Evolutionary conservation across 2,797 vertebrate species (phyloP).

Genomic region (Threskiornis aethiopicus): DNA sequence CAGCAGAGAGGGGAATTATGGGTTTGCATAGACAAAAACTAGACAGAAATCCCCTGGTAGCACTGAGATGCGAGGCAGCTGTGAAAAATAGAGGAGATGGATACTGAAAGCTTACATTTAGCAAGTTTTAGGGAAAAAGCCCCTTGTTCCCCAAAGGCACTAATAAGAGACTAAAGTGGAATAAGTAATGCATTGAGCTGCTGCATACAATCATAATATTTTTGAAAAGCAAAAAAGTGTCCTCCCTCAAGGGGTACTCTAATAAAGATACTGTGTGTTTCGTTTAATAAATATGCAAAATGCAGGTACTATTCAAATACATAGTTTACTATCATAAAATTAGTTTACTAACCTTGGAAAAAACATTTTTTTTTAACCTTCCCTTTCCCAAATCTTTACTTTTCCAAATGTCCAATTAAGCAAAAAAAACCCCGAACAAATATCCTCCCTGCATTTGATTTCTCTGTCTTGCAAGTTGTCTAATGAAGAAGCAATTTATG

Average conservation of each 20-base stretch:
- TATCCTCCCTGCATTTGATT: not conserved
- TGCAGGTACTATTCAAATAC: not conserved
- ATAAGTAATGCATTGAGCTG: slow-evolving; percentile 8
- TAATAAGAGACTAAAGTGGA: not conserved
- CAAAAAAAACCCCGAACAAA: not conserved
- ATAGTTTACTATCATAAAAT: not conserved
- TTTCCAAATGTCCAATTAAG: not conserved
- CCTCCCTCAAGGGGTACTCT: not conserved
- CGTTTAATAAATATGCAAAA: not conserved
- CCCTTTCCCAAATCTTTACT: not conserved
- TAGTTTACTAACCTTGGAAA: not conserved
- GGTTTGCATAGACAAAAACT: slow-evolving; percentile 25
- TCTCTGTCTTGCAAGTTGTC: not conserved
- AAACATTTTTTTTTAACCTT: not conserved
- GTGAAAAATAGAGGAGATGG: not conserved
- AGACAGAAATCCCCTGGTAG: not conserved
- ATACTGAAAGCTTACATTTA: not conserved
- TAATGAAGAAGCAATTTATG: not conserved
- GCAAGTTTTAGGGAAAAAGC: slow-evolving; percentile 6
- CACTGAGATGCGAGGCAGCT: not conserved
- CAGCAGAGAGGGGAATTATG: not conserved
- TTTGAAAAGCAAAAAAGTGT: slow-evolving; percentile 1
- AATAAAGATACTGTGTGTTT: not conserved
- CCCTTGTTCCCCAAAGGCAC: not conserved
- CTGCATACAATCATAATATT: slow-evolving; percentile 34